A percentile compares a stretch with the other conserved stretches of the same genome.
phyloP scores from a whole-genome alignment of 2,888 invertebrate genomes.

The Byasa hedistus region DNA sequence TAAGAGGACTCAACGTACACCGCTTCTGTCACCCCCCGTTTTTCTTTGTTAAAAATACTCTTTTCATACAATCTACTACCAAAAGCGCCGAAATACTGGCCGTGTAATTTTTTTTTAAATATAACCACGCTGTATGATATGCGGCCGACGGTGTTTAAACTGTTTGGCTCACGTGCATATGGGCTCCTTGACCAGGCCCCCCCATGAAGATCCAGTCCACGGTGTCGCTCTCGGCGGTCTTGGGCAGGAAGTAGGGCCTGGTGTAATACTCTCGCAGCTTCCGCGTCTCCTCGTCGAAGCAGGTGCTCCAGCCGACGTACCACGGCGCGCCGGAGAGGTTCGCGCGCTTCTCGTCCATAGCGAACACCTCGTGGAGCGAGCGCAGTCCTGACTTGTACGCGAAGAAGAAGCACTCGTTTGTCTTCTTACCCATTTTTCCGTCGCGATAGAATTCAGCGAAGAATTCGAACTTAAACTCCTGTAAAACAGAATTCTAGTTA shows the following conservation, averaged over 20 bases:
- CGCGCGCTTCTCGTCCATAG: conserved; percentile 87
- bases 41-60: too few relatives aligned
- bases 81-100: too few relatives aligned
- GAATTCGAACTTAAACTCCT: conserved; percentile 89
- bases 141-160: too few relatives aligned
- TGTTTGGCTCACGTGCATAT: conserved; percentile 91
- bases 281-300: conserved; percentile 90
- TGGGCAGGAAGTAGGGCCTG: conserved; percentile 93
- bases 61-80: too few relatives aligned
- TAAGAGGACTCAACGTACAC: too few relatives aligned
- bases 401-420: conserved; percentile 92
- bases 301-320: conserved; percentile 95
- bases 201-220: conserved; percentile 99
- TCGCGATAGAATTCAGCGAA: conserved; percentile 88
- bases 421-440: conserved; percentile 73
- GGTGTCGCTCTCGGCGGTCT: conserved; percentile 91
- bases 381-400: conserved; percentile 94
- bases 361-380: conserved; percentile 88
- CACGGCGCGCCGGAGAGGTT: conserved; percentile 83
- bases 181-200: conserved; percentile 94
- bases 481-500: conserved; percentile 19
- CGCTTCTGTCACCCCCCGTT: too few relatives aligned
- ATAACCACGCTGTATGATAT: too few relatives aligned
- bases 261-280: conserved; percentile 87
- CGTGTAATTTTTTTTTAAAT: too few relatives aligned